Conservation (phyloP, 2,888 invertebrate genomes). For the Bugula neritina region DNA sequence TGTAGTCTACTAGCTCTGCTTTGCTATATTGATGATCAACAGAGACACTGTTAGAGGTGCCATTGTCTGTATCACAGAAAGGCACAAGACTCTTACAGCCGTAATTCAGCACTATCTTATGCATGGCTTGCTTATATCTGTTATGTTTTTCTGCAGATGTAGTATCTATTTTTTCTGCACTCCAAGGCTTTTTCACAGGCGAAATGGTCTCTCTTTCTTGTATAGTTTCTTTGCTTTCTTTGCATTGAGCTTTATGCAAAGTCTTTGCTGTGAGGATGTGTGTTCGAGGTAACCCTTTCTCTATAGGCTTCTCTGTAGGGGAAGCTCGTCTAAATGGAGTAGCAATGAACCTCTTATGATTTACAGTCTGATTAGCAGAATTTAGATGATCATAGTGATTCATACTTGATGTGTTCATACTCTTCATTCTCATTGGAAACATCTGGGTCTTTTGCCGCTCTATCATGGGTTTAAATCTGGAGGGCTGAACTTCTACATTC, state of each 20-base stretch:
- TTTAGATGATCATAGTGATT: slow-evolving; percentile 19
- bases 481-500: not conserved
- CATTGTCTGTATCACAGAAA: not conserved
- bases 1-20: slow-evolving; percentile 22
- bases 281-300: not conserved
- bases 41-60: not conserved
- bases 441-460: slow-evolving; percentile 21
- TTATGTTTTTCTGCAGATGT: not conserved
- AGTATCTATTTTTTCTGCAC: not conserved
- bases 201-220: not conserved
- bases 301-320: not conserved
- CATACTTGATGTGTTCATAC: slow-evolving; percentile 5
- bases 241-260: not conserved
- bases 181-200: not conserved
- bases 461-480: slow-evolving; percentile 16
- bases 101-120: not conserved
- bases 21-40: not conserved
- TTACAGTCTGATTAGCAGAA: not conserved
- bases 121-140: not conserved
- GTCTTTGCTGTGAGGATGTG: slow-evolving; percentile 20
- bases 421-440: slow-evolving; percentile 26
- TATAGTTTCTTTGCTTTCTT: not conserved
- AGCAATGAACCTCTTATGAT: slow-evolving; percentile 5
- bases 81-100: not conserved
- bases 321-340: not conserved